Evolutionary conservation across 2,797 vertebrate species (phyloP).

Genomic region (Chrosomus eos): DNA sequence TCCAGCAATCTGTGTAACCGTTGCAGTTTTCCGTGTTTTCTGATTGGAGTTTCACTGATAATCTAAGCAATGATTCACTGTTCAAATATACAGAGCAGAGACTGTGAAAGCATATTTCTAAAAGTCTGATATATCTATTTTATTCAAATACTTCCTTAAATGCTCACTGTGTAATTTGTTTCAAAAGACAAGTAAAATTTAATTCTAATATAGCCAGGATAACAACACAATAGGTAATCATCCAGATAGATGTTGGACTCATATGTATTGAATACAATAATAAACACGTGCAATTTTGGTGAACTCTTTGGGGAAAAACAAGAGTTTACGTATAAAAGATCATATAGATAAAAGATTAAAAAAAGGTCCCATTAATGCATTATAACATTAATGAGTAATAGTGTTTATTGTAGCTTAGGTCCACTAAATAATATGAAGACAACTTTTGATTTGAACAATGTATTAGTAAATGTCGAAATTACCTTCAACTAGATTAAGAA

Average conservation of each 20-base stretch:
- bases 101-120: not conserved
- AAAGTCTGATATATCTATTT: not conserved
- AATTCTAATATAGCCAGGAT: not conserved
- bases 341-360: no score
- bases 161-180: not conserved
- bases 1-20: not conserved
- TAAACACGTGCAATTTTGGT: not conserved
- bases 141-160: not conserved
- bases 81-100: not conserved
- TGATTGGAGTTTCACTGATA: constrained; percentile 7
- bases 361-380: no score
- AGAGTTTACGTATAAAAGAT: no score
- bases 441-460: not conserved
- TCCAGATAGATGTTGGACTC: not conserved
- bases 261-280: no score
- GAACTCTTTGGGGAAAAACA: not conserved
- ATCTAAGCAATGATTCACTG: not conserved
- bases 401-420: no score
- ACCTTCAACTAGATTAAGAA: not conserved
- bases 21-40: no score
- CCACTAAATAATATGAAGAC: not conserved
- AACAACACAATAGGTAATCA: not conserved
- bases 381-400: no score
- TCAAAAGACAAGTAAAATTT: not conserved
- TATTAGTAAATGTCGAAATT: not conserved